Evolutionary conservation across 2,797 vertebrate genomes (phyloP).

Genomic region (Sphenodon punctatus): DNA sequence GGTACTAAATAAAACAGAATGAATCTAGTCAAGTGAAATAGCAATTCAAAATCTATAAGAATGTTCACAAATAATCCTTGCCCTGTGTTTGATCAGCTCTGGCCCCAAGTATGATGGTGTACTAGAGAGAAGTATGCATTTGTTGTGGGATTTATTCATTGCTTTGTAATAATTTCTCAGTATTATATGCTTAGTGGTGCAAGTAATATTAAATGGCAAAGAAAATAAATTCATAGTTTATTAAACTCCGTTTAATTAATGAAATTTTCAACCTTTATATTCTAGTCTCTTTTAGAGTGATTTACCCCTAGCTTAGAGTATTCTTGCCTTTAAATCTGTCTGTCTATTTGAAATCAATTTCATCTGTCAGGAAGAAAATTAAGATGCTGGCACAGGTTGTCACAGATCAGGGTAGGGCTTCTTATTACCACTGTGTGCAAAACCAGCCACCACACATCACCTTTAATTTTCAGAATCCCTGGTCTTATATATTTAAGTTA

Average conservation of each 20-base stretch:
- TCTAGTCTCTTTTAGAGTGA: conserved; percentile 8
- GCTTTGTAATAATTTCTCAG: not conserved
- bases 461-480: conserved; percentile 33
- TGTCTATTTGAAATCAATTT: conserved; percentile 45
- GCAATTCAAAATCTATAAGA: not conserved
- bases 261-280: not conserved
- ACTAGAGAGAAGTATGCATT: not conserved
- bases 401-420: conserved; percentile 22
- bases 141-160: not conserved
- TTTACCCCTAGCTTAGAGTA: conserved; percentile 7
- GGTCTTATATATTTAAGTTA: not conserved
- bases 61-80: not conserved
- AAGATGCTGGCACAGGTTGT: conserved; percentile 27
- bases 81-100: not conserved
- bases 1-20: conserved; percentile 1
- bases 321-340: conserved; percentile 35
- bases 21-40: not conserved
- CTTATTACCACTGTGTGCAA: conserved; percentile 26
- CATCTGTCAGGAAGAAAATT: conserved; percentile 36
- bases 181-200: conserved; percentile 12
- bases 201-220: not conserved
- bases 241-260: not conserved
- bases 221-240: not conserved
- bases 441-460: not conserved
- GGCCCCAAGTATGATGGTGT: not conserved